These are phyloP conservation scores for Limnephilus rhombicus DNA, from an alignment of 2,888 invertebrate genomes.

Conservation along the genomic window DNA sequence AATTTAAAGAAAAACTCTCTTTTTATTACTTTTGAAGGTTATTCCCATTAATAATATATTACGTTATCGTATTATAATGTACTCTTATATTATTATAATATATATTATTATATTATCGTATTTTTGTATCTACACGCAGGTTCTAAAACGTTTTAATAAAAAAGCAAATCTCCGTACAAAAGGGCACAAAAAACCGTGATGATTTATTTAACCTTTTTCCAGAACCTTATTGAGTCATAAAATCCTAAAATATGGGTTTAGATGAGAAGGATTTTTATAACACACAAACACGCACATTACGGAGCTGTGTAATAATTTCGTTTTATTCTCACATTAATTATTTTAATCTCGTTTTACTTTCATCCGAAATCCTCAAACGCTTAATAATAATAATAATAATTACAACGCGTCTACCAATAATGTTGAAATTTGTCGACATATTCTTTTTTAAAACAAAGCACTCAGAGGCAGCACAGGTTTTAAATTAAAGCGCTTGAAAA, in stretches of 20 bases:
- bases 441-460: background rate
- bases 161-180: background rate
- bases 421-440: background rate
- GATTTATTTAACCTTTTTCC: background rate
- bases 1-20: too few relatives aligned
- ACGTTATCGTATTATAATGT: too few relatives aligned
- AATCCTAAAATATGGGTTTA: background rate
- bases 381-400: background rate
- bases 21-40: too few relatives aligned
- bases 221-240: background rate
- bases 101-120: too few relatives aligned
- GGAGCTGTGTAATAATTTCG: background rate
- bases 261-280: background rate
- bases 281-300: background rate
- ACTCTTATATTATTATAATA: too few relatives aligned
- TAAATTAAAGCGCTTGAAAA: background rate
- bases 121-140: background rate
- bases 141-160: background rate
- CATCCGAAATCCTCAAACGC: background rate
- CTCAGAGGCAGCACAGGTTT: background rate
- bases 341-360: background rate
- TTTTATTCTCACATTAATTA: background rate
- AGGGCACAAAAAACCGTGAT: background rate
- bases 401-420: background rate
- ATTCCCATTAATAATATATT: too few relatives aligned